Conservation (phyloP, 2,113 vertebrate genomes). For the Nycticorax nycticorax region DNA sequence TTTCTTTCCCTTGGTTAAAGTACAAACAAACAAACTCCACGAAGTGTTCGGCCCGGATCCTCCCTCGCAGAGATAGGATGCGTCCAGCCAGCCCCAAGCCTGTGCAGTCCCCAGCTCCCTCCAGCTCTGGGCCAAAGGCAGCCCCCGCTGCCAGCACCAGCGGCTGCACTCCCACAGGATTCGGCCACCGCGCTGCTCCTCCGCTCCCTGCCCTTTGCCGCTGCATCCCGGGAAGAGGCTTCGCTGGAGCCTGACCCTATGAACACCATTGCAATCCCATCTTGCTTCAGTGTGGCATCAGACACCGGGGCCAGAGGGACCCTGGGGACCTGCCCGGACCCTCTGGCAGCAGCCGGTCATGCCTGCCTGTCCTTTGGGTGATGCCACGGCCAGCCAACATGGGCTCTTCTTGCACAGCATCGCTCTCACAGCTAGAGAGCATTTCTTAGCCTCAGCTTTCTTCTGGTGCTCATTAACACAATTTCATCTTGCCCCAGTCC, state of each 20-base stretch:
- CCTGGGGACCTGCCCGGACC: background rate
- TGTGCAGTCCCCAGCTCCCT: background rate
- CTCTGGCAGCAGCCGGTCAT: background rate
- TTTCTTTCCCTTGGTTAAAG: conserved; percentile 38
- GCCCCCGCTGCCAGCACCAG: background rate
- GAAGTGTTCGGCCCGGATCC: background rate
- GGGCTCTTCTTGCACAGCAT: accelerated
- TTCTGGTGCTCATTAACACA: background rate
- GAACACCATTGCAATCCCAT: background rate
- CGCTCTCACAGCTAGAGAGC: background rate
- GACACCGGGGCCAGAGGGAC: accelerated
- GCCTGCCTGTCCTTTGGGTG: accelerated
- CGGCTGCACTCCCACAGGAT: background rate
- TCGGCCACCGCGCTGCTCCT: accelerated
- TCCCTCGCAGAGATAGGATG: background rate
- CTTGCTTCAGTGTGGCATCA: background rate
- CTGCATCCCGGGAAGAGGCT: background rate
- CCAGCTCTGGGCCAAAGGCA: conserved; percentile 34
- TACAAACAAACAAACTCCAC: conserved; percentile 51
- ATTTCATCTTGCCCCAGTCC: background rate
- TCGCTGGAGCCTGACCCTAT: background rate
- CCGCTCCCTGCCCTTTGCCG: background rate
- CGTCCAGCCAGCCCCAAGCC: background rate
- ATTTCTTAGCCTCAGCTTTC: background rate
- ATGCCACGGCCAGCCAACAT: background rate